Evolutionary conservation across 2,797 vertebrate genomes (phyloP).

Genomic region (Pangasius larnaudii): DNA sequence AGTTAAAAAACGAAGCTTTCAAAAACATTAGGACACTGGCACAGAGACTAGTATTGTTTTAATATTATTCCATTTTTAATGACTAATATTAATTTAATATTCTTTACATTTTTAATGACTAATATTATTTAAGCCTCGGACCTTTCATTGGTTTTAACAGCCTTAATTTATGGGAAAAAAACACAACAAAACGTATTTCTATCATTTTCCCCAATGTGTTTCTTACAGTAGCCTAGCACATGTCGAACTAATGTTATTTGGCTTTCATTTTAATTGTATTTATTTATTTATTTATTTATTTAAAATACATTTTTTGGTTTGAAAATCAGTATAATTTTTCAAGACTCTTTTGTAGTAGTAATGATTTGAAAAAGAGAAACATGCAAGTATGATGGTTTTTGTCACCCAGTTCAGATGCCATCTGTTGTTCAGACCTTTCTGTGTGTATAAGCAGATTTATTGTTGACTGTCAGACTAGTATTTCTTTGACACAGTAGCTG

Average conservation of each 20-base stretch:
- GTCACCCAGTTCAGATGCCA: not conserved
- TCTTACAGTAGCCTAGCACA: not conserved
- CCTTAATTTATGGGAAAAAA: not conserved
- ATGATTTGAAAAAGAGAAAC: not conserved
- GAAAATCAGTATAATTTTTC: not conserved
- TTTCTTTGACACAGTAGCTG: not conserved
- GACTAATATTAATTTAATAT: no score
- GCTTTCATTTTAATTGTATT: not conserved
- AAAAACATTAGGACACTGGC: not conserved
- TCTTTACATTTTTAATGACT: not conserved
- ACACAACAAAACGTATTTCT: not conserved
- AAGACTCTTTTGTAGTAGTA: not conserved
- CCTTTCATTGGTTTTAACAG: not conserved
- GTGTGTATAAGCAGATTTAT: constrained; percentile 16
- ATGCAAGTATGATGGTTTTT: not conserved
- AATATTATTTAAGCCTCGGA: not conserved
- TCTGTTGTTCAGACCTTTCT: not conserved
- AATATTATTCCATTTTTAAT: not conserved
- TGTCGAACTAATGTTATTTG: not conserved
- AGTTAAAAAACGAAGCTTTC: not conserved
- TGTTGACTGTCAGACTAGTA: constrained; percentile 9
- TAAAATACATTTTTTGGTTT: no score
- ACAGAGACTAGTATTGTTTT: not conserved
- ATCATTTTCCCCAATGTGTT: not conserved
- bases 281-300: no score